Base-by-base conservation (phyloP, 2,113 vertebrate species). In the Vidua chalybeata region DNA sequence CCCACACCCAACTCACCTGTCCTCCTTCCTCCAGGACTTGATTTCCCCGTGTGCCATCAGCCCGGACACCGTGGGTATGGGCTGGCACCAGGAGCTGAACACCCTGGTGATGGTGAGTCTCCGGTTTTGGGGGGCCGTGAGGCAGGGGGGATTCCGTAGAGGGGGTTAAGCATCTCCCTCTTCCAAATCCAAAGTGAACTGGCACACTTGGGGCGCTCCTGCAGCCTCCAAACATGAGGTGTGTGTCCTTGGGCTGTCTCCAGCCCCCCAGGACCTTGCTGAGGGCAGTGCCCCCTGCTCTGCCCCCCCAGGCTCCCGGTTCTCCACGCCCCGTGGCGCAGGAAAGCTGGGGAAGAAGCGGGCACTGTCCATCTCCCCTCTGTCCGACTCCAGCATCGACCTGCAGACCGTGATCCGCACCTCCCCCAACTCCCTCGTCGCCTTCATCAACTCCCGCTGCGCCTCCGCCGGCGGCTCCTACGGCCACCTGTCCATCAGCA, bases 351-450 rank as follows among this genome's bases (percentile, higher is more conserved):
- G 98, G 58, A 99, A 99, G 97, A 99, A 99, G 98, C 97, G 99
- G 72, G 99, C 99, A 0, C 97, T 99, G 92, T 99, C 99, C 97
- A 99, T 99, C 96, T 99, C 99, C 1, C 99, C 99, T 1, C 97
- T 99, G 88, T 99, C 99, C 1, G 99, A 99, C 31, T 98, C 99
- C 87, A 99, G 99, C 71, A 97, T 99, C 11, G 99, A 99, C 96
- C 98, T 99, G 78, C 99, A 99, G 98, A 99, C 99, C 1, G 99
- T 99, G 46, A 99, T 99, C 96, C 98, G 99, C 54, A 99, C 99
- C 30, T 99, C 99, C 0, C 99, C 99, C 78, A 99, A 99, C 98
- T 99, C 99, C 48, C 97, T 99, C 1, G 99, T 99, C 52, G 99
- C 99, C 12, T 99, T 99, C 91, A 99, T 99, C 96, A 99, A 99